phyloP scores from a whole-genome alignment of 2,113 vertebrate genomes.

The Pterocles gutturalis region DNA sequence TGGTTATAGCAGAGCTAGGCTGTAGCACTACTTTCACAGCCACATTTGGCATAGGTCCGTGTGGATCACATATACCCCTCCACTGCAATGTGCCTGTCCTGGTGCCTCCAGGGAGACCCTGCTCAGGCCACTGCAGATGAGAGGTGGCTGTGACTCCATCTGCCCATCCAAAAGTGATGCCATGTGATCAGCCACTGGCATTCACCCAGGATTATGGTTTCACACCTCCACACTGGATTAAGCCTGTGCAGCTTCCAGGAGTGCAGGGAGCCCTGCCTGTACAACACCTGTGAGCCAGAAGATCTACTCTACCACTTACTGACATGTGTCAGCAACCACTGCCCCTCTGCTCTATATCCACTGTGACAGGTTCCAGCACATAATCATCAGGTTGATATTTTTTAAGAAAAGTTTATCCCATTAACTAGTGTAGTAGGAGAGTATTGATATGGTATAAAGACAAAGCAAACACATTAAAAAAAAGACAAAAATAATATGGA shows the following conservation, averaged over 20 bases:
- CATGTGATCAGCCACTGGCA: accelerated
- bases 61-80: background rate
- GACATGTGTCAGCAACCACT: accelerated
- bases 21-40: background rate
- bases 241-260: background rate
- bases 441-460: background rate
- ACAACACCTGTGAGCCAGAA: accelerated
- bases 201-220: background rate
- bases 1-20: background rate
- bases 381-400: background rate
- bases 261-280: background rate
- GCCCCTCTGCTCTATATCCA: background rate
- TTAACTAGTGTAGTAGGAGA: background rate
- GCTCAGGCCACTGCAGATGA: background rate
- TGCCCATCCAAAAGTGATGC: background rate
- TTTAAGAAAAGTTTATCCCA: background rate
- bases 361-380: accelerated
- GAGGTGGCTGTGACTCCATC: accelerated
- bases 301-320: background rate
- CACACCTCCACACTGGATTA: accelerated
- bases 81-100: background rate
- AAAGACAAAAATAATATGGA: background rate
- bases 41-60: background rate
- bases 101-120: background rate
- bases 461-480: background rate